Base-by-base conservation (phyloP, 1,140 invertebrate species). In the Dermatophagoides farinae region DNA sequence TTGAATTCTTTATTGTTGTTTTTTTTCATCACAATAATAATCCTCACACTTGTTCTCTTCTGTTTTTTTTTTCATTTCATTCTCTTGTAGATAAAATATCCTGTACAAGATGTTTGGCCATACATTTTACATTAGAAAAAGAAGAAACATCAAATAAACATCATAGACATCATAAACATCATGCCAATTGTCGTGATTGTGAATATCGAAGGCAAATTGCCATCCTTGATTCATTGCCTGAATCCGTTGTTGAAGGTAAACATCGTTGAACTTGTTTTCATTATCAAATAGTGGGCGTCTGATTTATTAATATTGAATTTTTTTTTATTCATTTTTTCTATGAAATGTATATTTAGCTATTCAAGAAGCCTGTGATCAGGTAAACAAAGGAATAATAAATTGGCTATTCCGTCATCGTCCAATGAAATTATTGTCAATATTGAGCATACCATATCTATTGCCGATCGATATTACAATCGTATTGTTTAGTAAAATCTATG, bases 361-460 rank as follows among this genome's bases (percentile, higher is more conserved):
- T 69, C 86, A 92, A 77, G 84, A 88, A 68, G 88, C 88, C 0
- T 89, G 89, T 64, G 85, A 89, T 66, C 80, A 85, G 1, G 86
- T 87, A 0, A 92, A 93, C 70, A 86, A 84, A 70, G 87, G 87
- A 16, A 69, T 93, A 37, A 76, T 88, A 38, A 91, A 88, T 72
- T 90, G 87, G 85, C 71, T 93, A 23, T 87, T 88, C 69, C 82
- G 84, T 66, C 82, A 86, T 66, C 76, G 78, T 63, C 82, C 84
- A 38, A 79, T 91, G 70, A 82, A 85, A 65, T 71, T 88, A 40
- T 70, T 89, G 0, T 84, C 84, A 0, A 70, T 88, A 4, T 72
- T 92, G 14, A 82, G 82, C 57, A 73, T 91, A 39, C 88, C 89
- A 0, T 91, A 84, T 66, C 79, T 83, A 38, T 72, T 92, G 50